Conservation (phyloP, 1,140 invertebrate genomes). For the Physella acuta region DNA sequence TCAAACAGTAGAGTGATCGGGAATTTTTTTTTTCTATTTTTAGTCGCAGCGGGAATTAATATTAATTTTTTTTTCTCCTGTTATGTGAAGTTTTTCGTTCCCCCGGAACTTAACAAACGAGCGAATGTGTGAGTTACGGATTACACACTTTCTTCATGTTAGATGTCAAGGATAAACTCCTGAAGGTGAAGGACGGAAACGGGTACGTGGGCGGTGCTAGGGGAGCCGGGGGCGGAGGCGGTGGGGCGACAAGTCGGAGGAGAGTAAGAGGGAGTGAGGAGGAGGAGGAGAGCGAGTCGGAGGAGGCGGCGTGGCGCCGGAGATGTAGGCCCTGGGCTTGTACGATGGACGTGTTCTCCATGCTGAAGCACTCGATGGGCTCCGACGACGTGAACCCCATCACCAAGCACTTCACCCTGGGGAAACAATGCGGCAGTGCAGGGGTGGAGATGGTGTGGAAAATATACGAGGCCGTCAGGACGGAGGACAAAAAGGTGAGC, state of each 20-base stretch:
- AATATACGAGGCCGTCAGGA: slow-evolving; percentile 85
- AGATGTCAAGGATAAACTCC: background rate
- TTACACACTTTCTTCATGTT: too few relatives aligned
- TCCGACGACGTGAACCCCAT: slow-evolving; percentile 80
- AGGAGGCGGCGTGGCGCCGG: background rate
- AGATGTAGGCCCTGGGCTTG: slow-evolving; percentile 32
- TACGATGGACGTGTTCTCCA: slow-evolving; percentile 60
- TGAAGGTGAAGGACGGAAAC: slow-evolving; percentile 16
- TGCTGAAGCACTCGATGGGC: slow-evolving; percentile 59
- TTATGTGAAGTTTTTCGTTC: too few relatives aligned
- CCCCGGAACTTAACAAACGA: too few relatives aligned
- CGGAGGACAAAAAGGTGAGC: slow-evolving; percentile 86
- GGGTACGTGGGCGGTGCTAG: background rate
- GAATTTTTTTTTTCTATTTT: too few relatives aligned
- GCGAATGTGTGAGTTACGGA: too few relatives aligned
- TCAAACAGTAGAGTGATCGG: too few relatives aligned
- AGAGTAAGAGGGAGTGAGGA: background rate
- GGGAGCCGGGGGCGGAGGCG: background rate
- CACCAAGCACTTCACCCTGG: slow-evolving; percentile 82
- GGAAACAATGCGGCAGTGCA: slow-evolving; percentile 82
- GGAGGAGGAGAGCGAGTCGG: slow-evolving; percentile 21
- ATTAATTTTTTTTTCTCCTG: too few relatives aligned
- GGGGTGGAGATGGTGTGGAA: slow-evolving; percentile 91
- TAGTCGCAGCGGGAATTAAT: too few relatives aligned
- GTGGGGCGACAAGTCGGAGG: background rate